Evolutionary conservation across 1,140 invertebrate species (phyloP).

Genomic region (Matsumurasca onukii): DNA sequence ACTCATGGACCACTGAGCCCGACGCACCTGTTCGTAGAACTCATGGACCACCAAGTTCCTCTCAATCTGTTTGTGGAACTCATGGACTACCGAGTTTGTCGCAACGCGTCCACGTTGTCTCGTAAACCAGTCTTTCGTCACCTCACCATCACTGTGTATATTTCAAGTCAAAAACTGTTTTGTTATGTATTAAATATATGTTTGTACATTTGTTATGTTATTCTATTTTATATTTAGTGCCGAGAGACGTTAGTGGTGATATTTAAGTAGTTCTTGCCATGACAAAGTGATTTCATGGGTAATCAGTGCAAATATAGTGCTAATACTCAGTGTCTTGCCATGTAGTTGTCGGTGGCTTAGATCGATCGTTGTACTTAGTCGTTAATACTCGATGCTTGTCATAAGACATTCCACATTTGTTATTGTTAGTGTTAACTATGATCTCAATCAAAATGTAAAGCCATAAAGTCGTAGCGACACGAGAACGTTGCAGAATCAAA

Average conservation of each 20-base stretch:
- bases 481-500: background rate
- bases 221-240: background rate
- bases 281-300: background rate
- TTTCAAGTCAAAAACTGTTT: conserved; percentile 22
- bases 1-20: conserved; percentile 34
- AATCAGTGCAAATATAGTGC: conserved; percentile 21
- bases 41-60: conserved; percentile 34
- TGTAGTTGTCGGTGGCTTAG: background rate
- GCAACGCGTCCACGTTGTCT: background rate
- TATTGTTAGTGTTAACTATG: conserved; percentile 14
- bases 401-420: conserved; percentile 9
- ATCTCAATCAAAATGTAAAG: conserved; percentile 23
- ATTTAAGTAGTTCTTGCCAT: conserved; percentile 15
- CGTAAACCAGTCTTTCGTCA: conserved; percentile 15
- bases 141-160: conserved; percentile 17
- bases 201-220: conserved; percentile 20
- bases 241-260: background rate
- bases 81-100: conserved; percentile 30
- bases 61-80: conserved; percentile 43
- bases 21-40: conserved; percentile 42
- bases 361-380: background rate
- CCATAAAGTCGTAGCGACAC: background rate
- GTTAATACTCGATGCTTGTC: conserved; percentile 5
- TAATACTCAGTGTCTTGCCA: conserved; percentile 22
- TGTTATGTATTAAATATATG: conserved; percentile 19